These are phyloP conservation scores for Bettongia penicillata DNA, from an alignment of 2,113 vertebrate genomes.

Conservation along the genomic window DNA sequence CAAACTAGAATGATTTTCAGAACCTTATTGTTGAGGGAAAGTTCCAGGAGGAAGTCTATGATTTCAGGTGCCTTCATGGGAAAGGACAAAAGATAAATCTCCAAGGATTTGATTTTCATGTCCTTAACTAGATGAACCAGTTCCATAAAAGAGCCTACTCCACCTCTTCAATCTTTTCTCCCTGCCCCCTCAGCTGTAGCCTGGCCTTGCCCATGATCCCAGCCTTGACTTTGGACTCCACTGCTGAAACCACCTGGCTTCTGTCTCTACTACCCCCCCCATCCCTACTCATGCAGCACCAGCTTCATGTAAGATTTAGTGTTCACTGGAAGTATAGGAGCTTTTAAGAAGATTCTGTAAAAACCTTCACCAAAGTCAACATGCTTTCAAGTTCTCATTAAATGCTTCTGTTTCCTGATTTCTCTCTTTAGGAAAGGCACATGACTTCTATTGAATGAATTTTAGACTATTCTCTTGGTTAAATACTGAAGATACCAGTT, in stretches of 20 bases:
- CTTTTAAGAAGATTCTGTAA: background rate
- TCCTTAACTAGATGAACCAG: slow-evolving; percentile 97
- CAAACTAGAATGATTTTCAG: slow-evolving; percentile 99
- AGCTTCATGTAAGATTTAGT: slow-evolving; percentile 99
- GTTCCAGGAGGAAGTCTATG: slow-evolving; percentile 97
- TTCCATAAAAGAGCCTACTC: slow-evolving; percentile 98
- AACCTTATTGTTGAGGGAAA: slow-evolving; percentile 96
- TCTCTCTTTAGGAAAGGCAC: background rate
- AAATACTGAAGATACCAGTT: background rate
- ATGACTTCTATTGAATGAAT: background rate
- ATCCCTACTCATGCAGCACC: slow-evolving; percentile 87
- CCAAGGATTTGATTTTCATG: slow-evolving; percentile 98
- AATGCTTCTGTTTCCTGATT: background rate
- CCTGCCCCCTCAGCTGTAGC: slow-evolving; percentile 92
- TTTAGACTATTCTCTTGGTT: background rate
- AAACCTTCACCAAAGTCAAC: background rate
- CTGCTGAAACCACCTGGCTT: slow-evolving; percentile 93
- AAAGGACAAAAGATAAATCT: slow-evolving; percentile 97
- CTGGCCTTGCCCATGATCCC: slow-evolving; percentile 93
- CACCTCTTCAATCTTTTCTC: slow-evolving; percentile 96
- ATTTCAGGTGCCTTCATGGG: slow-evolving; percentile 99
- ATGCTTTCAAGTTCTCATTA: background rate
- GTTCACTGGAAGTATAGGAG: background rate
- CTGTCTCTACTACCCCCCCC: slow-evolving; percentile 74
- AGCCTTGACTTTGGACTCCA: slow-evolving; percentile 91